A percentile compares a stretch with the other conserved stretches of the same genome.
Conservation (phyloP, 1,140 invertebrate genomes). For the Lysiphlebus fabarum region DNA sequence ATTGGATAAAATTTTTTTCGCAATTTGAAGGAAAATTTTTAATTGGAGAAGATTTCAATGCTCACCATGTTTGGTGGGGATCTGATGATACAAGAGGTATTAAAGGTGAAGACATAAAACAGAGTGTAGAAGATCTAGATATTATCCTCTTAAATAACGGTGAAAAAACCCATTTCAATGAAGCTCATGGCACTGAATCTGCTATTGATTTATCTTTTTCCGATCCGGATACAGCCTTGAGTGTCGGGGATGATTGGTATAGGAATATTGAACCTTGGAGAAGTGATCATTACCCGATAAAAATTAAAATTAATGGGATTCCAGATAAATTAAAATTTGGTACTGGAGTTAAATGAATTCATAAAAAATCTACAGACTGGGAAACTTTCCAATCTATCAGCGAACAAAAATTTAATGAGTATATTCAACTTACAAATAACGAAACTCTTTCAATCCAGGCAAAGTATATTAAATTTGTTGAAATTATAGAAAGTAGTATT, state of each 20-base stretch:
- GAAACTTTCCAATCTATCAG: not conserved
- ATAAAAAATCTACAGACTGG: not conserved
- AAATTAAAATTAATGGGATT: not conserved
- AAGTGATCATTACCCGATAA: constrained; percentile 9
- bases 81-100: not conserved
- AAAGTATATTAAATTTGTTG: not conserved
- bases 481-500: not conserved
- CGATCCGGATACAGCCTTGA: not conserved
- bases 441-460: no score
- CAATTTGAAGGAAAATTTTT: constrained; percentile 6
- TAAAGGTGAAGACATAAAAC: not conserved
- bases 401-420: not conserved
- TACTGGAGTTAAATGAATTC: not conserved
- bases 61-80: constrained; percentile 8
- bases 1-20: not conserved
- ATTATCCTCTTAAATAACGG: not conserved
- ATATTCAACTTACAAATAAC: not conserved
- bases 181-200: not conserved
- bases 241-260: not conserved
- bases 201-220: not conserved
- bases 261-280: not conserved
- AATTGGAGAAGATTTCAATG: constrained; percentile 11
- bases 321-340: not conserved
- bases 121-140: not conserved
- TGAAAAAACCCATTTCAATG: not conserved